phyloP scores from a whole-genome alignment of 2,888 invertebrate genomes.

The Rotaria socialis region DNA sequence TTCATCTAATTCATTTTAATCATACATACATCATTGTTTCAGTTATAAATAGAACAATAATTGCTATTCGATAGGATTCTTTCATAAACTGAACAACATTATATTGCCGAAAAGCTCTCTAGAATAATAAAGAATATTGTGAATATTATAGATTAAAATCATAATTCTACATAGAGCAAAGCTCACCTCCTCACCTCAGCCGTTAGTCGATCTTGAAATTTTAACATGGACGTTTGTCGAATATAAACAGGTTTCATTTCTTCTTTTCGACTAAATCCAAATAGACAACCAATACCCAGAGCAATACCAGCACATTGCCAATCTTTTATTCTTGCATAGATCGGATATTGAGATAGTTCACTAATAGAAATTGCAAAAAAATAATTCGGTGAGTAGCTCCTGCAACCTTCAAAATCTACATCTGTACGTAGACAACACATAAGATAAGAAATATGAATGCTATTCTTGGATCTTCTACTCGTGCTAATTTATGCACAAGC shows the following conservation, averaged over 20 bases:
- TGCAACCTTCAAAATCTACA: no score
- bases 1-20: not conserved
- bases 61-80: not conserved
- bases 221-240: constrained; percentile 16
- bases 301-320: not conserved
- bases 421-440: no score
- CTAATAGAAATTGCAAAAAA: not conserved
- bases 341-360: constrained; percentile 3
- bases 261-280: not conserved
- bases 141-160: not conserved
- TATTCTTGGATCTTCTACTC: no score
- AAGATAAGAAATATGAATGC: no score
- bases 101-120: constrained; percentile 11
- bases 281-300: not conserved
- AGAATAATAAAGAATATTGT: not conserved
- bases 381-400: no score
- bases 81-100: constrained; percentile 31
- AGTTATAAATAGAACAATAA: not conserved
- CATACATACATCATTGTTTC: not conserved
- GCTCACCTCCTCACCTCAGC: constrained; percentile 28
- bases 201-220: constrained; percentile 31
- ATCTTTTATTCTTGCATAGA: not conserved
- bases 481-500: no score
- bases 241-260: constrained; percentile 24
- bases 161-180: not conserved